Conservation (phyloP, 2,797 vertebrate species). For the Pantherophis vulpinus region DNA sequence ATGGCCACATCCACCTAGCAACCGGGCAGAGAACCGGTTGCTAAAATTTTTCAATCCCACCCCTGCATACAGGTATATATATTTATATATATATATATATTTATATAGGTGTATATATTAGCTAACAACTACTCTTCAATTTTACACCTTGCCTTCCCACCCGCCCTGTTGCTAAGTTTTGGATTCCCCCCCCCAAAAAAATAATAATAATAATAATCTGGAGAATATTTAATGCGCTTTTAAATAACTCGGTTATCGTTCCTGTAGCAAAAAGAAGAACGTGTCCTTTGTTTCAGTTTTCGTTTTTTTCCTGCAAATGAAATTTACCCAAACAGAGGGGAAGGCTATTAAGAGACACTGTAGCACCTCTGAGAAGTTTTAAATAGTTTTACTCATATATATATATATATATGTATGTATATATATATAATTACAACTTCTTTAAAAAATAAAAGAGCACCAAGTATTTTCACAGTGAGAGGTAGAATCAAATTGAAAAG, state of each 20-base stretch:
- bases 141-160: not conserved
- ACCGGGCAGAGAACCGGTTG: too few relatives aligned
- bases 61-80: too few relatives aligned
- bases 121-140: not conserved
- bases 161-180: too few relatives aligned
- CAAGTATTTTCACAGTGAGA: conserved; percentile 82
- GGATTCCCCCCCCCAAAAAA: too few relatives aligned
- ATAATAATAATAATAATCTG: conserved; percentile 10
- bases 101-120: not conserved
- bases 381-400: conserved; percentile 76
- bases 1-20: too few relatives aligned
- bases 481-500: conserved; percentile 76
- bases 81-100: not conserved
- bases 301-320: conserved; percentile 11
- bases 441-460: conserved; percentile 67
- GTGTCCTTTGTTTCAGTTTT: not conserved
- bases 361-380: conserved; percentile 80
- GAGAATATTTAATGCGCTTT: conserved; percentile 59
- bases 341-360: conserved; percentile 63
- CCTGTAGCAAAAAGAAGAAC: conserved; percentile 64
- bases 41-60: too few relatives aligned
- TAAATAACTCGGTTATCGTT: conserved; percentile 54
- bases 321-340: not conserved
- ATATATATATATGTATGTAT: conserved; percentile 19
- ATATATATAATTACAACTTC: conserved; percentile 65